Conservation (phyloP, 2,113 vertebrate genomes). For the Phocoena sinus region DNA sequence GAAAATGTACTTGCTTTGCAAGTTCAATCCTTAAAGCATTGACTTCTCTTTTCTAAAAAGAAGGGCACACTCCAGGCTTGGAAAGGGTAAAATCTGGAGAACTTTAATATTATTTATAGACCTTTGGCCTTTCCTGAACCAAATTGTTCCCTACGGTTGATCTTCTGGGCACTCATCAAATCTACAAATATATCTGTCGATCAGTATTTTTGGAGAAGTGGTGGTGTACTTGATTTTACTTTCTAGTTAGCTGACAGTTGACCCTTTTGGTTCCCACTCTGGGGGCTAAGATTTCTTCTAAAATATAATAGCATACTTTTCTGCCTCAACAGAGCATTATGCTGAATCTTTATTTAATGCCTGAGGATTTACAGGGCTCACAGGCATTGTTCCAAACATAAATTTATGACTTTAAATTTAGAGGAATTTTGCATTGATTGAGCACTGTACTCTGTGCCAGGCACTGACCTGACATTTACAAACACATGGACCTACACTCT, state of each 20-base stretch:
- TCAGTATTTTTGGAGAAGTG: neutral
- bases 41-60: neutral
- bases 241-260: neutral
- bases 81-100: neutral
- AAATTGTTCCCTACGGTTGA: neutral
- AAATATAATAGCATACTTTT: neutral
- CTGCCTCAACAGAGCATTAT: neutral
- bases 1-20: neutral
- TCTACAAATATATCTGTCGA: neutral
- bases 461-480: neutral
- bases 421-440: neutral
- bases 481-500: neutral
- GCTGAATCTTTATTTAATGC: neutral
- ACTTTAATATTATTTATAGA: neutral
- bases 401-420: neutral
- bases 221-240: neutral
- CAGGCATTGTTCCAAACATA: neutral
- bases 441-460: neutral
- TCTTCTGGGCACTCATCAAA: neutral
- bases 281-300: neutral
- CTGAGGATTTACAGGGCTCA: neutral
- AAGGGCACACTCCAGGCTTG: neutral
- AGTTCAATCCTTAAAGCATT: neutral
- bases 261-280: neutral
- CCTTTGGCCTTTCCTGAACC: neutral